phyloP scores from a whole-genome alignment of 2,888 invertebrate species.

The Acleris holmiana region DNA sequence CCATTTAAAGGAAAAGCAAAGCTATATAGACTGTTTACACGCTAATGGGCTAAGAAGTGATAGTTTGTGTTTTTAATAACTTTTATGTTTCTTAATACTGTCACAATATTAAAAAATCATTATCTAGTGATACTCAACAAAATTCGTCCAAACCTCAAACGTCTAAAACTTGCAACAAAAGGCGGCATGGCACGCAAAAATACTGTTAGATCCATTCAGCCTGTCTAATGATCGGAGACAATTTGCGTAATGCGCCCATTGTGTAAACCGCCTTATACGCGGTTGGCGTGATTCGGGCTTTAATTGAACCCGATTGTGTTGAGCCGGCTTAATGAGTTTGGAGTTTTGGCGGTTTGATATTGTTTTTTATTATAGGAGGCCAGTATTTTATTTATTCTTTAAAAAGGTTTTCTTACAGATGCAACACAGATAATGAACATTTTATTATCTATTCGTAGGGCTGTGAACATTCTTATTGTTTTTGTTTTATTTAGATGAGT shows the following conservation, averaged over 20 bases:
- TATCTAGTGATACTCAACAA: constrained; percentile 41
- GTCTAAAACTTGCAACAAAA: constrained; percentile 54
- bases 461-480: no score
- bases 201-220: constrained; percentile 60
- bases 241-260: constrained; percentile 81
- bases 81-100: background rate
- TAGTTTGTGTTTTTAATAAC: background rate
- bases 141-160: constrained; percentile 43
- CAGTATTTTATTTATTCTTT: background rate
- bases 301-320: constrained; percentile 68
- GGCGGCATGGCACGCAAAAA: constrained; percentile 71
- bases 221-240: constrained; percentile 66
- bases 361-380: constrained; percentile 2
- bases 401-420: no score
- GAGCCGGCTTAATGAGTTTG: constrained; percentile 62
- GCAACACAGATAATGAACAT: no score
- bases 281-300: constrained; percentile 70
- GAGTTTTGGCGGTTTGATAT: constrained; percentile 39
- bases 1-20: no score
- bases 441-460: no score
- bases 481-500: no score
- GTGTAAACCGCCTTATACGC: constrained; percentile 70
- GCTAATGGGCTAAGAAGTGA: no score
- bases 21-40: no score
- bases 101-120: constrained; percentile 42